These are phyloP conservation scores for Thalassarche chlororhynchos DNA, from an alignment of 2,113 vertebrate species.

Conservation along the genomic window DNA sequence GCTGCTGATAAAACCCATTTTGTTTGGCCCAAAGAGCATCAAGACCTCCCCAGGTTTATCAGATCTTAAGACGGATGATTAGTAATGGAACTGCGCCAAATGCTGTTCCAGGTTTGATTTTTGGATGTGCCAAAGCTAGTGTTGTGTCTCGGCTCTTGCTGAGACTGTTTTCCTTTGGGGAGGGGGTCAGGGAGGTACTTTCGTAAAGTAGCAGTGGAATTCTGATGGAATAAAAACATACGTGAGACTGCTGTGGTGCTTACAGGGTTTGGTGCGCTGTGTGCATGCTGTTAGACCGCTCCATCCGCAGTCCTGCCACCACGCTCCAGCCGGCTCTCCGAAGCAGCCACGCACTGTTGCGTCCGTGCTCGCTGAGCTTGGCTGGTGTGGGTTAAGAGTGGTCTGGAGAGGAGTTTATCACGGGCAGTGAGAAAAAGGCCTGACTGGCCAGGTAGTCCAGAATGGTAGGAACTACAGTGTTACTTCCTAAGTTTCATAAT, in stretches of 20 bases:
- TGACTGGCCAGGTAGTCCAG: neutral
- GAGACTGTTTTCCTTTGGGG: neutral
- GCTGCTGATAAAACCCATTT: neutral
- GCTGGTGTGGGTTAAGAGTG: neutral
- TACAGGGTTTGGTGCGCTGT: no score
- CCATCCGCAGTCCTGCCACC: neutral
- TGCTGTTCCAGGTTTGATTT: neutral
- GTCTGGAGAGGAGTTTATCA: neutral
- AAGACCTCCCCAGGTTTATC: neutral
- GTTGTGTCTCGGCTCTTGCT: neutral
- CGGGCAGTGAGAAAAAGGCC: neutral
- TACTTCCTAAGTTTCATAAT: neutral
- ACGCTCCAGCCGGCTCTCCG: neutral
- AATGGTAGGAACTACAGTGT: neutral
- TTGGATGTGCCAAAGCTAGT: neutral
- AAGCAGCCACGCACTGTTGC: rapidly evolving
- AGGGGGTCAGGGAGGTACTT: neutral
- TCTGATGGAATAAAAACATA: neutral
- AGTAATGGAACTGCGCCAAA: neutral
- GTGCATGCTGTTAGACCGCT: rapidly evolving
- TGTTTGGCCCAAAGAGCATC: neutral
- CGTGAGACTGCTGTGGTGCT: neutral
- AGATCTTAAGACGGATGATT: neutral
- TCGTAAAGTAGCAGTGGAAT: neutral
- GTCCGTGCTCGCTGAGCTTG: rapidly evolving